Evolutionary conservation across 2,113 vertebrate genomes (phyloP).

Genomic region (Ptilonorhynchus violaceus): DNA sequence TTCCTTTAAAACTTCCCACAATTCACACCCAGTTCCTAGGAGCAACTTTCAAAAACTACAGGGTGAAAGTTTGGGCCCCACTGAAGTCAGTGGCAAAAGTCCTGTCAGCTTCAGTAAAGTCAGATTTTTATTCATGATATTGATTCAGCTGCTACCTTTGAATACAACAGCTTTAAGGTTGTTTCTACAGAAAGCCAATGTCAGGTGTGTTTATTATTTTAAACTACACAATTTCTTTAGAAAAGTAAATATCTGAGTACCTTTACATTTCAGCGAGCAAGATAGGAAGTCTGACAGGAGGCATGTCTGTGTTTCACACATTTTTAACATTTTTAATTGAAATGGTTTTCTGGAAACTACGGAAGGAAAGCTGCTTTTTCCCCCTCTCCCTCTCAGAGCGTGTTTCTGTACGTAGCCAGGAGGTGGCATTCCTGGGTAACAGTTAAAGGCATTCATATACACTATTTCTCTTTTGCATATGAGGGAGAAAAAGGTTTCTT

Average conservation of each 20-base stretch:
- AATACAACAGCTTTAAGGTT: not conserved
- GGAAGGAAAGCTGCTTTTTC: not conserved
- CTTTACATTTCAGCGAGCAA: not conserved
- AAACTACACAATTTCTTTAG: not conserved
- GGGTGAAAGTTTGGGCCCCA: not conserved
- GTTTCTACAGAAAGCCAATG: not conserved
- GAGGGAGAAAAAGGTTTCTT: not conserved
- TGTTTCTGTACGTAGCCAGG: not conserved
- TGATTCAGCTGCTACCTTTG: slow-evolving; percentile 44
- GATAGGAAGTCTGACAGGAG: not conserved
- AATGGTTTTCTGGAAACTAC: not conserved
- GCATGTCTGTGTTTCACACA: not conserved
- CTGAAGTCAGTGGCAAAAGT: not conserved
- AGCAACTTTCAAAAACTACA: not conserved
- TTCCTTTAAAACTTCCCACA: not conserved
- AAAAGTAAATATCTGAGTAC: not conserved
- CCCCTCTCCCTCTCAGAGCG: not conserved
- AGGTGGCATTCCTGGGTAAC: slow-evolving; percentile 58
- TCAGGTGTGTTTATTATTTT: slow-evolving; percentile 44
- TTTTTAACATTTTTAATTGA: not conserved
- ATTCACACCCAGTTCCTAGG: not conserved
- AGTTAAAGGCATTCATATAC: not conserved
- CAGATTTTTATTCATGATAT: not conserved
- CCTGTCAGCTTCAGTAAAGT: not conserved
- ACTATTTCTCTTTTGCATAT: not conserved